Base-by-base conservation (phyloP, 2,888 invertebrate species). In the Electrophaes corylata region DNA sequence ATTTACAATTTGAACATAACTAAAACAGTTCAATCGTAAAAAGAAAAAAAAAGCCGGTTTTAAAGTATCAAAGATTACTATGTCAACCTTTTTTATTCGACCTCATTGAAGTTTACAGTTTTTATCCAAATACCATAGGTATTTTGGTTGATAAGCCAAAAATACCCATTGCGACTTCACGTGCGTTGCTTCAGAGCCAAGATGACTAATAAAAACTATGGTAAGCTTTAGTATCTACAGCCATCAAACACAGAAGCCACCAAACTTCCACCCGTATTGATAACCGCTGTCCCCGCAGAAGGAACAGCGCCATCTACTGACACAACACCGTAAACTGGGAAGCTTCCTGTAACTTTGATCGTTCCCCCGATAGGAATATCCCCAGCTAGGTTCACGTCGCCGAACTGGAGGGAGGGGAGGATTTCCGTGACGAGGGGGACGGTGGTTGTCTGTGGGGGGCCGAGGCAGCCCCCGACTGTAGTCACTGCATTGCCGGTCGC, bases 321-420 rank as follows among this genome's bases (percentile, higher is more conserved):
- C 1, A 88, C 79, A 14, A 79, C 79, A 0, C 88, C 89, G 47
- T 88, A 88, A 0, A 88, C 85, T 0, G 89, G 89, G 74, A 89
- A 86, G 1, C 84, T 75, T 0, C 88, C 88, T 26, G 76, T 78
- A 0, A 89, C 83, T 61, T 81, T 84, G 0, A 88, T 88, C 1
- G 76, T 77, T 0, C 88, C 88, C 19, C 79, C 82, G 0, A 89
- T 76, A 4, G 87, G 87, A 31, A 89, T 64, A 1, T 88, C 87
- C 0, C 88, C 88, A 0, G 76, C 70, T 1, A 86, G 69, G 0
- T 78, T 75, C 0, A 89, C 73, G 14, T 88, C 88, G 0, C 88
- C 88, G 16, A 84, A 79, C 43, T 86, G 79, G 0, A 88, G 63
- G 0, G 78, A 75, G 0, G 88, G 87, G 0, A 83, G 62, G 0